Conservation (phyloP, 2,797 vertebrate species). For the Pygocentrus nattereri region DNA sequence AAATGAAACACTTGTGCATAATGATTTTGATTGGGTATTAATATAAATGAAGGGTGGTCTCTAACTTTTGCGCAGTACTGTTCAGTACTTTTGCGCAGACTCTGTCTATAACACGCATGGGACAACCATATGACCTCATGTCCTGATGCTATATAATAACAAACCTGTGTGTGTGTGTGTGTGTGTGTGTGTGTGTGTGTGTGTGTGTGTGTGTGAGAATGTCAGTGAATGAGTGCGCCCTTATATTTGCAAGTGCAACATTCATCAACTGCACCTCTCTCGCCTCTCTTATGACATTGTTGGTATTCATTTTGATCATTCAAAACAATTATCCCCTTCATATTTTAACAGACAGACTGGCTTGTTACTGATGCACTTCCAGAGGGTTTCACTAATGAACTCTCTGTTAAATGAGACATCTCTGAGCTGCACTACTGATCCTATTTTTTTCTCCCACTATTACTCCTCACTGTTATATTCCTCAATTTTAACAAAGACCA, state of each 20-base stretch:
- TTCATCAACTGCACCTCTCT: conserved; percentile 43
- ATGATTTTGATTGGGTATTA: too few species aligned
- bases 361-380: conserved; percentile 1
- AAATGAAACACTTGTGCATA: too few species aligned
- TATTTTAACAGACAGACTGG: conserved; percentile 36
- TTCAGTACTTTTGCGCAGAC: too few species aligned
- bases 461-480: not conserved
- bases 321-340: conserved; percentile 53
- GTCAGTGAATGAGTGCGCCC: conserved; percentile 18
- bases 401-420: conserved; percentile 46
- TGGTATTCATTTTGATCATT: conserved; percentile 52
- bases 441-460: not conserved
- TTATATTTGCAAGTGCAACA: conserved; percentile 36
- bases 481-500: conserved; percentile 18
- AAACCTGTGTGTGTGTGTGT: conserved; percentile 23
- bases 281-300: conserved; percentile 30
- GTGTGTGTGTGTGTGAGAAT: too few species aligned
- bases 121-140: not conserved
- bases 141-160: not conserved
- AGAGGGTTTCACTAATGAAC: conserved; percentile 18
- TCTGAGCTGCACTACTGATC: not conserved
- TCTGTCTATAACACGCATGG: too few species aligned
- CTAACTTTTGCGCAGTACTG: too few species aligned
- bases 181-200: too few species aligned
- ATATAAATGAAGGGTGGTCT: not conserved